Conservation (phyloP, 2,113 vertebrate species). For the Cairina moschata region DNA sequence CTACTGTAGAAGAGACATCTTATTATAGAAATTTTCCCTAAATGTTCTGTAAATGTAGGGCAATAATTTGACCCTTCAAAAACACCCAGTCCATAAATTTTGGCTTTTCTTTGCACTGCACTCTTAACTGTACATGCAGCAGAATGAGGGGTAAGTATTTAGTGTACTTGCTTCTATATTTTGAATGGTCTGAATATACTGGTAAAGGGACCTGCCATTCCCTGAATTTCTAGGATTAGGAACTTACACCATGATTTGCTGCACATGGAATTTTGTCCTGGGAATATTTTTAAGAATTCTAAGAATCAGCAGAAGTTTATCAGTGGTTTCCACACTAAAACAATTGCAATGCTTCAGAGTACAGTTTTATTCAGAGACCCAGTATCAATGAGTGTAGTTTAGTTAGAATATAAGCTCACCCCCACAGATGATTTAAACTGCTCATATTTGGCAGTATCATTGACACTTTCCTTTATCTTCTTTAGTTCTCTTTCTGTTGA, state of each 20-base stretch:
- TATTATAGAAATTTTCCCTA: neutral
- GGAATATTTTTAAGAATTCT: neutral
- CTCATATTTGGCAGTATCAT: slow-evolving; percentile 77
- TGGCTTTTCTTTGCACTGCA: neutral
- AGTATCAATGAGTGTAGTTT: neutral
- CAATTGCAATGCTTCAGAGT: neutral
- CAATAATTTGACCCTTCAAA: neutral
- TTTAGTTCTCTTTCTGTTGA: slow-evolving; percentile 82
- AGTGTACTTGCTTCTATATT: neutral
- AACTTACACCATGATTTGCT: neutral
- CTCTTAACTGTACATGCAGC: neutral
- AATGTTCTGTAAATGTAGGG: neutral
- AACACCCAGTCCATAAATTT: neutral
- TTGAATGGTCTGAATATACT: neutral
- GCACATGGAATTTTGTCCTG: neutral
- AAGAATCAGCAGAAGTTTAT: neutral
- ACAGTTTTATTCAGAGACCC: neutral
- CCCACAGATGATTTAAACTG: slow-evolving; percentile 77
- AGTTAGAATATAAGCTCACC: slow-evolving; percentile 73
- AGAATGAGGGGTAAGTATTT: neutral
- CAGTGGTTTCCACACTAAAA: neutral
- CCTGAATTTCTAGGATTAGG: neutral
- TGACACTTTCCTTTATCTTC: slow-evolving; percentile 75
- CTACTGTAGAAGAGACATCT: neutral
- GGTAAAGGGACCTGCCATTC: neutral